Conservation (phyloP, 2,888 invertebrate species). For the Caenorhabditis sp. region DNA sequence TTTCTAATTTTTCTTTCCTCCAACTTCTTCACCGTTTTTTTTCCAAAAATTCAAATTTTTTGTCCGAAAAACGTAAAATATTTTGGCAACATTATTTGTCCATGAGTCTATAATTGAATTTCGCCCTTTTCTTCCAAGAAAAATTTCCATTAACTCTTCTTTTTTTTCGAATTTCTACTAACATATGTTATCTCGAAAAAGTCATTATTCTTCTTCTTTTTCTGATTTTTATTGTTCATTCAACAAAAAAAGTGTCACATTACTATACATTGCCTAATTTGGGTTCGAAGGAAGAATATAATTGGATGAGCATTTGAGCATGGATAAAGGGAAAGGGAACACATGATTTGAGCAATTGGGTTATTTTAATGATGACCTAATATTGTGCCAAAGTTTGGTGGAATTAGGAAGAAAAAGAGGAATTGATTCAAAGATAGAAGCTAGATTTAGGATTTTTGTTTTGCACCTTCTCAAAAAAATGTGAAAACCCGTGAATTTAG, state of each 20-base stretch:
- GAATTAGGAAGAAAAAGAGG: no score
- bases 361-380: no score
- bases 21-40: no score
- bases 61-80: neutral
- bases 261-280: neutral
- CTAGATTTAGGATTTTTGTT: no score
- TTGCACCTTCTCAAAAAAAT: no score
- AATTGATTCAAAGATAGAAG: no score
- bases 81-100: neutral
- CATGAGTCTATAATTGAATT: conserved; percentile 1
- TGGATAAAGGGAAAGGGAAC: no score
- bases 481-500: no score
- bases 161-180: neutral
- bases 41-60: neutral
- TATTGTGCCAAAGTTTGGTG: no score
- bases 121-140: neutral
- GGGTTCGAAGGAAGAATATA: neutral
- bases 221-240: neutral
- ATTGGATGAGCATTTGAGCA: conserved; percentile 1
- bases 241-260: neutral
- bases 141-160: neutral
- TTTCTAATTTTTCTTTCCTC: no score
- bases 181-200: neutral
- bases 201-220: no score
- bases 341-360: no score